phyloP scores from a whole-genome alignment of 2,888 invertebrate genomes.

The Ophioninae sp. region DNA sequence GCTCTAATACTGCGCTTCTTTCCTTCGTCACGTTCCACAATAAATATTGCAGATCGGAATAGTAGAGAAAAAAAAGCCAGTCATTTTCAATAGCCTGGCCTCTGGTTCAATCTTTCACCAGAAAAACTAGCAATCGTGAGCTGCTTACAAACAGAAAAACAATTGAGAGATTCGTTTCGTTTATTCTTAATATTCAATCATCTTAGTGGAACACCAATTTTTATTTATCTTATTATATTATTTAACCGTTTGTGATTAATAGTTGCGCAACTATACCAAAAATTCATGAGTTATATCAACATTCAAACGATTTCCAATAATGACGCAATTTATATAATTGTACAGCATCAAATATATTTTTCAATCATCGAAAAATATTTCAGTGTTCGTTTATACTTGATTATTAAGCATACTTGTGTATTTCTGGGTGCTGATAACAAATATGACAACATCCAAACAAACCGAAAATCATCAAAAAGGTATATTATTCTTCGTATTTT shows the following conservation, averaged over 20 bases:
- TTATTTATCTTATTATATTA: background rate
- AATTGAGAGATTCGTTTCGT: background rate
- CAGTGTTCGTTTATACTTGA: too few species aligned
- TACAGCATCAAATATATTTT: too few species aligned
- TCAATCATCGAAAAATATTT: too few species aligned
- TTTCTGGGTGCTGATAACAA: too few species aligned
- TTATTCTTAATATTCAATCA: slow-evolving; percentile 4
- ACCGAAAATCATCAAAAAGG: too few species aligned
- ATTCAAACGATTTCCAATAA: too few species aligned
- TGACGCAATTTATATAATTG: too few species aligned
- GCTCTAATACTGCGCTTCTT: slow-evolving; percentile 29
- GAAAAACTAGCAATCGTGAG: background rate
- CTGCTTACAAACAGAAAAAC: slow-evolving; percentile 9
- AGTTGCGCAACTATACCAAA: background rate
- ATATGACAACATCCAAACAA: too few species aligned
- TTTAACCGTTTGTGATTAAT: background rate
- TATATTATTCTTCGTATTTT: too few species aligned
- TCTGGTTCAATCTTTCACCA: background rate
- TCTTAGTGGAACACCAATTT: background rate
- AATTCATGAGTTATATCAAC: background rate
- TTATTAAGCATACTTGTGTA: too few species aligned
- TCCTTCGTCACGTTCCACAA: slow-evolving; percentile 41
- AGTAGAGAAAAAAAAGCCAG: background rate
- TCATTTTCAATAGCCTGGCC: background rate
- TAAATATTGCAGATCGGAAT: slow-evolving; percentile 31